These are phyloP conservation scores for Phaenicophaeus curvirostris DNA, from an alignment of 2,797 vertebrate species.

Conservation along the genomic window DNA sequence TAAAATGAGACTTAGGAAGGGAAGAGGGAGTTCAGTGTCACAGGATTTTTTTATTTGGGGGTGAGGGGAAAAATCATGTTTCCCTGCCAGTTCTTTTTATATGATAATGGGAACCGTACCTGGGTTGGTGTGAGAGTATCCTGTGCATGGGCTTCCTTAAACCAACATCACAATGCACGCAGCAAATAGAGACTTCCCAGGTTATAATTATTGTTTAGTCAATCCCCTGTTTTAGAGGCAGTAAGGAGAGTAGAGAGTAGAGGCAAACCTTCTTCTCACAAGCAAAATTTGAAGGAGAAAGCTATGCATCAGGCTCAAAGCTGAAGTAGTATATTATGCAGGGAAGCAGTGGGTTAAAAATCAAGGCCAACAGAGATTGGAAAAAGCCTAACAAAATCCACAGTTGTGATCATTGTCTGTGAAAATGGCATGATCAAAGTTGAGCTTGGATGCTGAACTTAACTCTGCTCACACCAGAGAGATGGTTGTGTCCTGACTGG, in stretches of 20 bases:
- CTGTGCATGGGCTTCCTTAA: neutral
- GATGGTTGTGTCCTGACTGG: neutral
- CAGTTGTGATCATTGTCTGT: neutral
- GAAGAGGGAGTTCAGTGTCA: neutral
- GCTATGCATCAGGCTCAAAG: no score
- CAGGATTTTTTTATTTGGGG: neutral
- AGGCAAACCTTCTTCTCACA: neutral
- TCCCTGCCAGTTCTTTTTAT: neutral
- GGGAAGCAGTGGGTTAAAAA: neutral
- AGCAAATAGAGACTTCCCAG: neutral
- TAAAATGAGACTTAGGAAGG: neutral
- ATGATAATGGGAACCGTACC: neutral
- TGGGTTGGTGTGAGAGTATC: neutral
- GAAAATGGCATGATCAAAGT: neutral
- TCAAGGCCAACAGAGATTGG: neutral
- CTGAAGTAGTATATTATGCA: no score
- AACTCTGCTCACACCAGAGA: neutral
- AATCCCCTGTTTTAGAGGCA: neutral
- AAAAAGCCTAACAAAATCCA: neutral
- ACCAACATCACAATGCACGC: neutral
- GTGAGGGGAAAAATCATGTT: accelerated
- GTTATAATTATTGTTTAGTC: neutral
- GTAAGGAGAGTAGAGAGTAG: neutral
- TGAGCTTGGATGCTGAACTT: neutral
- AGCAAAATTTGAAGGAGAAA: neutral